Evolutionary conservation across 2,113 vertebrate species (phyloP), one percentile per base, ranked within the genome.

Genomic region (Neopipo cinnamomea): DNA sequence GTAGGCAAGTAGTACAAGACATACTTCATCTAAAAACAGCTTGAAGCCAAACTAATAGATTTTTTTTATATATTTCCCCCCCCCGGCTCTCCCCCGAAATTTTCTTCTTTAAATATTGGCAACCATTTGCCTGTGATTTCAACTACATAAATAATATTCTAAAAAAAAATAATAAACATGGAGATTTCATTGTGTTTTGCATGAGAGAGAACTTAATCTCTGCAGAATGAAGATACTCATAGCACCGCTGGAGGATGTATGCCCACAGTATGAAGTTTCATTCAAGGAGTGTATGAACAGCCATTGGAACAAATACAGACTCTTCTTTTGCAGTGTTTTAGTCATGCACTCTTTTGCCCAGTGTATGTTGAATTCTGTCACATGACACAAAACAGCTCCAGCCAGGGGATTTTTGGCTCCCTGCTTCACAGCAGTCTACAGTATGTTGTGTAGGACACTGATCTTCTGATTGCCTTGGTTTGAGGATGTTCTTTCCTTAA

Each of bases 81-180:
- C 22, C 0, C 33, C 9, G 63, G 63, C 0, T 33, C 10, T 10
- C 0, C n/a, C 8, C 0, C 0, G 3, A 52, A n/a, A n/a, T 8
- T 20, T 85, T 59, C 21, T 67, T 33, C 35, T 66, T 62, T 58
- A 31, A 25, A 11, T 66, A 84, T 77, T n/a, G 41, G 5, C 12
- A n/a, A 70, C 24, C 5, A 39, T 72, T 81, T 86, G 14, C 21
- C n/a, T 50, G 7, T 50, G 6, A 71, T 74, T 86, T 68, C 46
- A 59, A 24, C 33, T 52, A 12, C 10, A n/a, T 62, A 53, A 89
- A 41, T 66, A 55, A 24, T 28, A 68, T 46, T 55, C 37, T 35
- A 2, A 44, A 63, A 74, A 50, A 35, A 12, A 73, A 76, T 66
- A 21, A 27, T 28, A 53, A 88, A 42, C 0, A 0, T 71, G 42